These are phyloP conservation scores for Callithrix jacchus DNA, from an alignment of 2,113 vertebrate species.

Conservation along the genomic window DNA sequence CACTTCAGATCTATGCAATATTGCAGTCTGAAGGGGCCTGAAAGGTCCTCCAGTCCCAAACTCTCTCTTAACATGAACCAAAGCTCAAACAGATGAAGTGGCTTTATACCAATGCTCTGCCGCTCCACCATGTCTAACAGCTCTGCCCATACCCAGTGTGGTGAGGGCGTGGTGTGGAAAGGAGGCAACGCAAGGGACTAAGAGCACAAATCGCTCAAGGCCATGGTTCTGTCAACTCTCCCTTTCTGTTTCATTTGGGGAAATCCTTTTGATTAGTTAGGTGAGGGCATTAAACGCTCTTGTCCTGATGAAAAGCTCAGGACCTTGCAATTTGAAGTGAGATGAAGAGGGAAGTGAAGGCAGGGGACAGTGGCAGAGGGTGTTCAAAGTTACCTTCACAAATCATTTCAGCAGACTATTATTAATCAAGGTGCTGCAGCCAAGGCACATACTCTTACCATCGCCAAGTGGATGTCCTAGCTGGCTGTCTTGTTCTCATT, in stretches of 20 bases:
- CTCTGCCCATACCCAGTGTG: not conserved
- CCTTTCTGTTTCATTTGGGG: not conserved
- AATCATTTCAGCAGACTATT: not conserved
- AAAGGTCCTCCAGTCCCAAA: not conserved
- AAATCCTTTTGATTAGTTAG: not conserved
- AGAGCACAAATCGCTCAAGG: not conserved
- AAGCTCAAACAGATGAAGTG: not conserved
- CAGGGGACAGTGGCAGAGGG: not conserved
- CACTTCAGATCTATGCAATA: not conserved
- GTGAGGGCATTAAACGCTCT: not conserved
- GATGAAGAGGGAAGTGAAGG: not conserved
- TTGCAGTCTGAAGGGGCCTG: not conserved
- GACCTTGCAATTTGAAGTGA: not conserved
- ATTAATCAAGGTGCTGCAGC: not conserved
- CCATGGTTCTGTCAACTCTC: not conserved
- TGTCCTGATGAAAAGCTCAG: not conserved
- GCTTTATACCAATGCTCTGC: accelerated
- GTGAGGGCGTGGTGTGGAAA: not conserved
- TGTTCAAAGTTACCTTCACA: not conserved
- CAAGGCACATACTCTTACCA: not conserved
- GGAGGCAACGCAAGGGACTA: not conserved
- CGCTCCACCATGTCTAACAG: not conserved
- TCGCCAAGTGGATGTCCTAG: not conserved
- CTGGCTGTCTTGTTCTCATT: not conserved
- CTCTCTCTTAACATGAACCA: not conserved